Evolutionary conservation across 2,888 invertebrate species (phyloP), one percentile per base, ranked within the genome.

Genomic region (Lasius fuliginosus): DNA sequence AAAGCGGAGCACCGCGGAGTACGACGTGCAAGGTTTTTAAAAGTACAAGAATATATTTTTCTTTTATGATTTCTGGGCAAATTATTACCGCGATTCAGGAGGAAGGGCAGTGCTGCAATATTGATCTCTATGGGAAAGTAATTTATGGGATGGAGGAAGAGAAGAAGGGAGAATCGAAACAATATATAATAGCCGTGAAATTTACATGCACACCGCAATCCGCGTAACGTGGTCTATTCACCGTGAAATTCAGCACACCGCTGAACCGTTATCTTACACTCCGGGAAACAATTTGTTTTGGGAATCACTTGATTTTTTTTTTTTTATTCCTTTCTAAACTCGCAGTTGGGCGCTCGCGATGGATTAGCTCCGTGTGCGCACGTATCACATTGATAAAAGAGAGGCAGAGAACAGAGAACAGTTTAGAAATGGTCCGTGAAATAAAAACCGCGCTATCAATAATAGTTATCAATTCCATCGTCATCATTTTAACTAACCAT

Each of bases 1-100:
- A 75, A 62, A 71, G 60, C 83, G 67, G 62, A 30, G 23, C 53
- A 23, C 36, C 75, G 40, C 62, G 40, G 49, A 33, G 73, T 60
- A 56, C 84, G 82, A 85, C 56, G 42, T 77, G 77, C 84, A 77
- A 87, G 85, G 79, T 82, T 86, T 53, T 53, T 65, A 30, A 73
- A 30, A 53, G 65, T 58, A 68, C 84, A 46, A 76, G 49, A 73
- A 85, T 90, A 36, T 36, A 90, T 90, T 90, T 90, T 87, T 87
- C 88, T 86, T 85, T 58, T 82, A 36, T 76, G 84, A 83, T 69
- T 69, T 58, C 36, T 33, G 46, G 18, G 69, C 79, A 74, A 90
- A 90, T 90, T 89, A 90, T 88, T 88, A 79, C 82, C 56, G 75
- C 30, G 46, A 64, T 60, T 64, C 74, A 36, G 77, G 49, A 12